phyloP scores from a whole-genome alignment of 2,797 vertebrate genomes.

The Sebastes vulpes region DNA sequence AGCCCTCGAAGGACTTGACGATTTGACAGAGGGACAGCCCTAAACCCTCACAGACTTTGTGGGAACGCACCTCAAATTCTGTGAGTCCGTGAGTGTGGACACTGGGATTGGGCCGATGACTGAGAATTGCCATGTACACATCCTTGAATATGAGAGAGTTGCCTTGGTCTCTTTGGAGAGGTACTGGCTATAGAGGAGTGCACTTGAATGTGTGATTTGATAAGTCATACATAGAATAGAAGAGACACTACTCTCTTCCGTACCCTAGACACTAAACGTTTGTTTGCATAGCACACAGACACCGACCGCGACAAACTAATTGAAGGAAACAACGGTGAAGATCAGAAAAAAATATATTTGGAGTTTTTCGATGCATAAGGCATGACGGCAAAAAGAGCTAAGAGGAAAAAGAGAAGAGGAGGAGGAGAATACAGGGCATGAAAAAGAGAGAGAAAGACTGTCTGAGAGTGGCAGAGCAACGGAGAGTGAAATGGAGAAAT shows the following conservation, averaged over 20 bases:
- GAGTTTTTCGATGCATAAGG: background rate
- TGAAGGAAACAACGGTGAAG: background rate
- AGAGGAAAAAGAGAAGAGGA: background rate
- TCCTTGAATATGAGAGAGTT: background rate
- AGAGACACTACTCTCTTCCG: background rate
- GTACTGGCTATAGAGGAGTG: background rate
- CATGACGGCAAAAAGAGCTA: background rate
- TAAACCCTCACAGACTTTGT: too few species aligned
- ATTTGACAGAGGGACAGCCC: too few species aligned
- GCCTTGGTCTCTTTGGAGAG: background rate
- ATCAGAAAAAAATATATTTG: background rate
- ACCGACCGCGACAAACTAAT: background rate
- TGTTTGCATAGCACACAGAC: background rate
- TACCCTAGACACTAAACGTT: background rate
- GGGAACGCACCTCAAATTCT: too few species aligned
- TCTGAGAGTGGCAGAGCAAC: constrained; percentile 1
- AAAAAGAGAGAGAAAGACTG: background rate
- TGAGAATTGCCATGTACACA: background rate
- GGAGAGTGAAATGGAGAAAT: constrained; percentile 35
- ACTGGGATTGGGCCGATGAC: background rate
- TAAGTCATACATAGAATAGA: background rate
- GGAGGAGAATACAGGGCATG: background rate
- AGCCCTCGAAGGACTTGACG: too few species aligned
- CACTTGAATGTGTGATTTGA: background rate
- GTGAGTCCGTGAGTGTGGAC: too few species aligned